Conservation (phyloP, 2,888 invertebrate genomes). For the Apamea monoglypha region DNA sequence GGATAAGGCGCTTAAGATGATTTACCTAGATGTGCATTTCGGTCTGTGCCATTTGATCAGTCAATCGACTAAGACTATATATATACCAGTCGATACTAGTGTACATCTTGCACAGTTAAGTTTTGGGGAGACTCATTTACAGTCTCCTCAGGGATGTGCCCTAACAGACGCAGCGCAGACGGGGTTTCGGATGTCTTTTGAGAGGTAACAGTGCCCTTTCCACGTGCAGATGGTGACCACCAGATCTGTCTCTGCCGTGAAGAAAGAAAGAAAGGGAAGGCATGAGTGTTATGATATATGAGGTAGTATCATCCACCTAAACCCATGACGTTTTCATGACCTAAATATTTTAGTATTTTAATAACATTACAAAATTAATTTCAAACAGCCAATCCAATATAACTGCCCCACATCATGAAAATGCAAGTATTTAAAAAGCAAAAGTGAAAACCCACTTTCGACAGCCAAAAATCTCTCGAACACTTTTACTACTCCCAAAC, state of each 20-base stretch:
- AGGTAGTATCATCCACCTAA: not conserved
- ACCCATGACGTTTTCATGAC: not conserved
- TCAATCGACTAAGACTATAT: not conserved
- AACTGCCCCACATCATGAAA: slow-evolving; percentile 15
- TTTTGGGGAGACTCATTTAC: too few species aligned
- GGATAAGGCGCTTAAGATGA: not conserved
- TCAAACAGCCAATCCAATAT: not conserved
- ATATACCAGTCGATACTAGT: not conserved
- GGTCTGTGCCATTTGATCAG: not conserved
- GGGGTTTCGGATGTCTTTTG: too few species aligned
- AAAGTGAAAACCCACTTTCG: slow-evolving; percentile 50
- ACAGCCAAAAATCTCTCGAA: slow-evolving; percentile 33
- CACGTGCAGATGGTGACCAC: too few species aligned
- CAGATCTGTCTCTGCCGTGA: not conserved
- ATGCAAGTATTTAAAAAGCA: slow-evolving; percentile 38
- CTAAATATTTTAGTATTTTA: not conserved
- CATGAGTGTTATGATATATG: too few species aligned
- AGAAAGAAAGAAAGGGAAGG: not conserved
- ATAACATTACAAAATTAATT: not conserved
- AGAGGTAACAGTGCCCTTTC: too few species aligned
- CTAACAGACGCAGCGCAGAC: too few species aligned
- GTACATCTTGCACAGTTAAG: not conserved
- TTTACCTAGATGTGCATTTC: not conserved
- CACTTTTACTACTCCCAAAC: slow-evolving; percentile 38
- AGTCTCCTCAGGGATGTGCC: too few species aligned